A percentile compares a stretch with the other conserved stretches of the same genome.
These are phyloP conservation scores for Pseudochirops cupreus DNA, from an alignment of 2,797 vertebrate species.

Conservation along the genomic window DNA sequence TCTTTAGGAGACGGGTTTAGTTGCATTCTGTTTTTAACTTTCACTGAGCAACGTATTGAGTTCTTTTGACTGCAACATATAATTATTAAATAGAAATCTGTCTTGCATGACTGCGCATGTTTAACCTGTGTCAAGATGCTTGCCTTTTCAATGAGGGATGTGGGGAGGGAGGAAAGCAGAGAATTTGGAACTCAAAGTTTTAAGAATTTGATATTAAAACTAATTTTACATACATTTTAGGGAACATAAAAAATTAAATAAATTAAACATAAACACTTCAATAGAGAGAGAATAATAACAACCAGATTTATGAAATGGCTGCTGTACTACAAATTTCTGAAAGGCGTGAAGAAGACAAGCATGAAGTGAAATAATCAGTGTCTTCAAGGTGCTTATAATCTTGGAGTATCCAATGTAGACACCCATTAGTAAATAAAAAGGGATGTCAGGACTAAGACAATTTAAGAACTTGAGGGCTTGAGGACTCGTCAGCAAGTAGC, in stretches of 20 bases:
- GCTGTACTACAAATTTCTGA: neutral
- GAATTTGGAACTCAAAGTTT: neutral
- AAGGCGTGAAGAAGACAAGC: neutral
- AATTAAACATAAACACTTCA: neutral
- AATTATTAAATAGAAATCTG: neutral
- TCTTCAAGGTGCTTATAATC: neutral
- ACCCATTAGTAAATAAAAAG: neutral
- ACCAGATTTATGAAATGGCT: neutral
- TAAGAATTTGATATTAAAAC: neutral
- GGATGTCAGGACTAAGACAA: neutral
- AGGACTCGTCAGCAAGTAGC: neutral
- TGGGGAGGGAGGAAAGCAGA: neutral
- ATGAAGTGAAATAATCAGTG: neutral
- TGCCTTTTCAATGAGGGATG: neutral
- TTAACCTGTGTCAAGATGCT: neutral
- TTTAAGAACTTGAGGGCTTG: neutral
- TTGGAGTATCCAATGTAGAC: neutral
- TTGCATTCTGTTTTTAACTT: neutral
- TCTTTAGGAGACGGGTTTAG: neutral
- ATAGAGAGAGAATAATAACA: neutral
- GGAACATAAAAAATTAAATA: neutral
- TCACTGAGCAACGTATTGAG: neutral
- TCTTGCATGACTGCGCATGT: neutral
- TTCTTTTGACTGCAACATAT: neutral
- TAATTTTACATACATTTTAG: neutral